Evolutionary conservation across 2,888 invertebrate species (phyloP).

Genomic region (Heliconius ethilla): DNA sequence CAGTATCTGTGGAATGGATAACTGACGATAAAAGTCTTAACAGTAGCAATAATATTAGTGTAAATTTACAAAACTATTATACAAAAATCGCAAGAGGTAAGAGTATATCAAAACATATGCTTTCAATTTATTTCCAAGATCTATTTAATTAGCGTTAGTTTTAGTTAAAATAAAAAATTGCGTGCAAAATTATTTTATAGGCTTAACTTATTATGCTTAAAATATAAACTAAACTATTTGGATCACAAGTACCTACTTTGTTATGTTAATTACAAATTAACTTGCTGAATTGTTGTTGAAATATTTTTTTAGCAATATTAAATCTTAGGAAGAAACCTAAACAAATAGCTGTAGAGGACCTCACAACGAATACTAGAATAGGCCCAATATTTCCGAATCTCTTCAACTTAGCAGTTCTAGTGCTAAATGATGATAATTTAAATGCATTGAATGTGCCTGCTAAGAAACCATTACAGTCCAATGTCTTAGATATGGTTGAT

Average conservation of each 20-base stretch:
- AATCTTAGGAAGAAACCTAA: constrained; percentile 78
- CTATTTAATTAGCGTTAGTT: background rate
- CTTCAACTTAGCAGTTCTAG: constrained; percentile 81
- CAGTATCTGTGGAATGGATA: constrained; percentile 75
- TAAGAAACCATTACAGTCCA: constrained; percentile 73
- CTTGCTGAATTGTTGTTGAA: background rate
- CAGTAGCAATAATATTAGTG: constrained; percentile 65
- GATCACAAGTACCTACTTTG: no score
- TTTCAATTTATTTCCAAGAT: background rate
- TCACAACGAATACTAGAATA: constrained; percentile 81
- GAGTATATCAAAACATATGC: constrained; percentile 20
- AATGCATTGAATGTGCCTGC: constrained; percentile 76
- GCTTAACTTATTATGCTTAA: no score
- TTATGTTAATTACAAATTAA: no score
- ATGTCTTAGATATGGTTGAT: constrained; percentile 81
- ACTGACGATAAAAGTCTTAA: constrained; percentile 74
- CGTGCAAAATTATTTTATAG: no score
- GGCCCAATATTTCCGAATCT: constrained; percentile 84
- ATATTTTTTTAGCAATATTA: constrained; percentile 69
- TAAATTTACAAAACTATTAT: constrained; percentile 74
- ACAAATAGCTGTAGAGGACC: constrained; percentile 79
- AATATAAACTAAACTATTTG: no score
- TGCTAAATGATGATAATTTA: constrained; percentile 81
- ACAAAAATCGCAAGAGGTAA: constrained; percentile 78
- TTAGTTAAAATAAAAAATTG: no score